Evolutionary conservation across 2,113 vertebrate genomes (phyloP), one percentile per base, ranked within the genome.

Genomic region (Oreocharis arfaki): DNA sequence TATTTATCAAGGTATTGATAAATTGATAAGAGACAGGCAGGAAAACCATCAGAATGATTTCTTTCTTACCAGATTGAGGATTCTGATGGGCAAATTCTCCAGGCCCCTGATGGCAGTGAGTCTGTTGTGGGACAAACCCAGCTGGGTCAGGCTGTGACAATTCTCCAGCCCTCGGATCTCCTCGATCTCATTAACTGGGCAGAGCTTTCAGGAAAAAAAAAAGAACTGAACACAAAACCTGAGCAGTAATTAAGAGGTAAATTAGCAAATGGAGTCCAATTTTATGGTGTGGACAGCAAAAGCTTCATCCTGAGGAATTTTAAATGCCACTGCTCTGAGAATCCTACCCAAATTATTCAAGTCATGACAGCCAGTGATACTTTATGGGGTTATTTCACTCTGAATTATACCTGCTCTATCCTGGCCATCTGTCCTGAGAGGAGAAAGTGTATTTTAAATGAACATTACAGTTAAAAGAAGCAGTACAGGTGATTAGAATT

Each of bases 111-210:
- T 97, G 33, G 70, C 63, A 1, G 20, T 42, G 94, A 99, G 97
- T 87, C 82, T 98, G 98, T 99, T 99, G 92, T 98, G 95, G 9
- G 98, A 98, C 97, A 99, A 64, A 57, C 98, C 99, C 35, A 99
- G 98, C 41, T 98, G 95, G 46, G 57, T 97, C 56, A 99, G 98
- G 37, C 89, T 98, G 65, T 21, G 87, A 79, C 99, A 99, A 3
- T 96, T 88, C 90, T 98, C 97, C 42, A 99, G 96, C 15, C 99
- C 99, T 11, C 7, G 57, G 94, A 99, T 98, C 95, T 98, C 98
- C 75, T 91, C 87, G 47, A 99, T 98, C 22, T 95, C 79, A 33
- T 99, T 99, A 96, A 95, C 99, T 99, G 47, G 10, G 20, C 16
- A 59, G 18, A 47, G 53, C 57, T 93, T 98, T 97, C 98, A 98